Base-by-base conservation (phyloP, 2,888 invertebrate genomes). In the Microchrysa polita region DNA sequence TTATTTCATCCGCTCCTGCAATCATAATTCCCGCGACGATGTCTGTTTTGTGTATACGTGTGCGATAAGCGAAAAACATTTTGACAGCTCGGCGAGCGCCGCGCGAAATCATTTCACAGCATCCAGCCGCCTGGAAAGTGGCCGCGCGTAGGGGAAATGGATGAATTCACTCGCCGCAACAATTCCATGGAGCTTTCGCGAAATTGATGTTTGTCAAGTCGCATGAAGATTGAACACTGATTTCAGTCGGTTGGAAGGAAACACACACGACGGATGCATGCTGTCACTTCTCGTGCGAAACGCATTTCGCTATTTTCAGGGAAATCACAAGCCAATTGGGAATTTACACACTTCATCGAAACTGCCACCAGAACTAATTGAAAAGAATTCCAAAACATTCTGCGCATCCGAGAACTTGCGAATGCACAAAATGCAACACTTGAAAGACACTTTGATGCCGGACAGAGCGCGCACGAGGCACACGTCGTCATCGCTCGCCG, bases 251-350 rank as follows among this genome's bases (percentile, higher is more conserved):
- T 69, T 42, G 69, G 69, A 42, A 20, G 10, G 55, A 16, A 20
- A 40, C 40, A 55, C 57, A 42, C 69, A 57, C 69, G 69, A 55
- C 55, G 55, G 57, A 27, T 55, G 55, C 69, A 69, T 57, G 65
- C 48, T 44, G 65, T 48, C 48, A 48, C 48, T 48, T 2, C 14
- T 48, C 48, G 48, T n/a, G 5, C 5, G 12, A n/a, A n/a, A n/a
- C 4, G 48, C 48, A 7, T 34, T 7, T 48, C 48, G 48, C 48
- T n/a, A n/a, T n/a, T n/a, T n/a, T n/a, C n/a, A n/a, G n/a, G n/a
- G n/a, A n/a, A n/a, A n/a, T n/a, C n/a, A 48, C 12, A 48, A 7
- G 5, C 48, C 12, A 12, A 48, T 12, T n/a, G 16, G 4, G 2
- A 48, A 48, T n/a, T 12, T 10, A 12, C 16, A n/a, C 48, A 48